phyloP scores from a whole-genome alignment of 2,888 invertebrate species.

The Philhelius pedissequus region DNA sequence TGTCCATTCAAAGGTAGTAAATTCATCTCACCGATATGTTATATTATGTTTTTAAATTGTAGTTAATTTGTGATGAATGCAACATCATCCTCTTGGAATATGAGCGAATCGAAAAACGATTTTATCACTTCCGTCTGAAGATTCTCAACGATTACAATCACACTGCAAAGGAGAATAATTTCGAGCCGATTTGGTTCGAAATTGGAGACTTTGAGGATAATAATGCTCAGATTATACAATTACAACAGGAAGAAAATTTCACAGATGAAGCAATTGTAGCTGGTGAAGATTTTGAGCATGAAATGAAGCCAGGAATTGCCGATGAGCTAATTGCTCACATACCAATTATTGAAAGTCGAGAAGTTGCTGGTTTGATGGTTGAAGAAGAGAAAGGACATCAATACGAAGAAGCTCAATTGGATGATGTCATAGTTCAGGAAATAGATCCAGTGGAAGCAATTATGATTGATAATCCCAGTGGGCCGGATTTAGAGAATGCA shows the following conservation, averaged over 20 bases:
- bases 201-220: slow-evolving; percentile 27
- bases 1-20: slow-evolving; percentile 80
- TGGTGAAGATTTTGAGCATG: neutral
- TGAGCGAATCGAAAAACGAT: slow-evolving; percentile 81
- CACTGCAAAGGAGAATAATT: slow-evolving; percentile 76
- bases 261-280: neutral
- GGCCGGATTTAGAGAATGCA: neutral
- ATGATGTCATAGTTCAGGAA: neutral
- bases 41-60: neutral
- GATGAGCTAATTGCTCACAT: slow-evolving; percentile 17
- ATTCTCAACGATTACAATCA: slow-evolving; percentile 80
- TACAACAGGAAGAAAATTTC: neutral
- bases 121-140: slow-evolving; percentile 80
- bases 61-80: slow-evolving; percentile 84
- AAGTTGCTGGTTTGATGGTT: slow-evolving; percentile 11
- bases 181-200: slow-evolving; percentile 63
- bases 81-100: slow-evolving; percentile 83
- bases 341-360: slow-evolving; percentile 8
- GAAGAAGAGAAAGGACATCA: slow-evolving; percentile 31
- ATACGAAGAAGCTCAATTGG: neutral
- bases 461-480: neutral
- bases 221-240: neutral
- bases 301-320: neutral
- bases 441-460: neutral
- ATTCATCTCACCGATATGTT: neutral